Evolutionary conservation across 2,113 vertebrate species (phyloP).

Genomic region (Pomatostomus ruficeps): DNA sequence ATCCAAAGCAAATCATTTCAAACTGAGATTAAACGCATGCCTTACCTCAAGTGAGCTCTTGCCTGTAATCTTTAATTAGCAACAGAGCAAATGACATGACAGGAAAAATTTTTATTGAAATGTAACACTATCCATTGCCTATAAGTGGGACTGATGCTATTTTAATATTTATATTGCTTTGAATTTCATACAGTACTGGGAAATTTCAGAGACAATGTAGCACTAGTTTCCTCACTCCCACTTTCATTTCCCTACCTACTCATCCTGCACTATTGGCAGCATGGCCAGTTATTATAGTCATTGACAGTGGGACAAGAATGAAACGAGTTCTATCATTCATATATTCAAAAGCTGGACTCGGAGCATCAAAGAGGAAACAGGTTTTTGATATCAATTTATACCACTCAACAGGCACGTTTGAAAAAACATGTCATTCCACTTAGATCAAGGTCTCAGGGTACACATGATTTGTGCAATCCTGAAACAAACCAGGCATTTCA

Average conservation of each 20-base stretch:
- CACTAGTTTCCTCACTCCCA: neutral
- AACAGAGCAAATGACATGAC: neutral
- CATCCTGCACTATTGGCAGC: neutral
- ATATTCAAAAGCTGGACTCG: neutral
- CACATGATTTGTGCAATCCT: neutral
- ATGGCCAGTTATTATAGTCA: neutral
- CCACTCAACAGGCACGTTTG: neutral
- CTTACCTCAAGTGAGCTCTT: neutral
- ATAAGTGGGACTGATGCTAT: neutral
- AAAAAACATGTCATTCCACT: neutral
- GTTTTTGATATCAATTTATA: neutral
- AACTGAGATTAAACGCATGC: neutral
- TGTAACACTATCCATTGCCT: neutral
- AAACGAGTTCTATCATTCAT: neutral
- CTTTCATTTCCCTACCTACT: neutral
- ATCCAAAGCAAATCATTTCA: neutral
- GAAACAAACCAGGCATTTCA: neutral
- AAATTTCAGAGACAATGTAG: neutral
- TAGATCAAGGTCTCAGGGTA: neutral
- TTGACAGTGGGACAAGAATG: neutral
- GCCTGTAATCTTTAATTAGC: neutral
- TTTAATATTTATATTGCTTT: neutral
- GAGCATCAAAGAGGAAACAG: neutral
- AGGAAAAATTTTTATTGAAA: neutral
- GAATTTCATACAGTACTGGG: neutral